phyloP scores from a whole-genome alignment of 2,113 vertebrate species.

The Triplophysa rosa region DNA sequence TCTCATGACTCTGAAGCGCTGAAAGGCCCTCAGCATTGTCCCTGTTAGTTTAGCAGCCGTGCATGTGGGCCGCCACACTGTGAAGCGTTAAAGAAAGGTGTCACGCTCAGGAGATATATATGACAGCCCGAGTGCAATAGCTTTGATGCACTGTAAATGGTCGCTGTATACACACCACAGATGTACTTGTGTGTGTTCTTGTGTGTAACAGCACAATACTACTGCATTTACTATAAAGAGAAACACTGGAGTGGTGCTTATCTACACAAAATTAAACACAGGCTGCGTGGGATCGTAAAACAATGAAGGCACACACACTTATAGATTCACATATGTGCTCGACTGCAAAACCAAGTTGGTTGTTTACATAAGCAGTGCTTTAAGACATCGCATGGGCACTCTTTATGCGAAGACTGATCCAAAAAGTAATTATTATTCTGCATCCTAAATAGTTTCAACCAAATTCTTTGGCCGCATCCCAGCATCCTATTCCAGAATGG shows the following conservation, averaged over 20 bases:
- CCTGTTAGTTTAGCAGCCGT: constrained; percentile 44
- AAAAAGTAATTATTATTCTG: too few relatives aligned
- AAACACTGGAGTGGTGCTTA: constrained; percentile 21
- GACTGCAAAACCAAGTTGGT: not conserved
- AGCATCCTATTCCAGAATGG: too few relatives aligned
- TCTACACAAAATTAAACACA: not conserved
- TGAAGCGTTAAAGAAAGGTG: constrained; percentile 59
- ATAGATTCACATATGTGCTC: not conserved
- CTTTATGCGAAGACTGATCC: too few relatives aligned
- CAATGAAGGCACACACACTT: constrained; percentile 15
- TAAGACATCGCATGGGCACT: not conserved
- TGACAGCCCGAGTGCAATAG: constrained; percentile 15
- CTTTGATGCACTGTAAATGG: constrained; percentile 35
- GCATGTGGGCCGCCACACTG: constrained; percentile 53
- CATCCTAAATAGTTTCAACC: too few relatives aligned
- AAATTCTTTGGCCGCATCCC: too few relatives aligned
- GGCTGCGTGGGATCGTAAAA: constrained; percentile 38
- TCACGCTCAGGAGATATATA: constrained; percentile 58
- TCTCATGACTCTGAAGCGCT: constrained; percentile 28
- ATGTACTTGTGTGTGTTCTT: not conserved
- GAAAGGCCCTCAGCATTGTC: constrained; percentile 32
- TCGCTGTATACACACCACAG: constrained; percentile 10
- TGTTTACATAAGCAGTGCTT: not conserved
- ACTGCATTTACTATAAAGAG: not conserved
- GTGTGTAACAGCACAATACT: not conserved